Evolutionary conservation across 2,888 invertebrate genomes (phyloP).

Genomic region (Nephrotoma flavescens): DNA sequence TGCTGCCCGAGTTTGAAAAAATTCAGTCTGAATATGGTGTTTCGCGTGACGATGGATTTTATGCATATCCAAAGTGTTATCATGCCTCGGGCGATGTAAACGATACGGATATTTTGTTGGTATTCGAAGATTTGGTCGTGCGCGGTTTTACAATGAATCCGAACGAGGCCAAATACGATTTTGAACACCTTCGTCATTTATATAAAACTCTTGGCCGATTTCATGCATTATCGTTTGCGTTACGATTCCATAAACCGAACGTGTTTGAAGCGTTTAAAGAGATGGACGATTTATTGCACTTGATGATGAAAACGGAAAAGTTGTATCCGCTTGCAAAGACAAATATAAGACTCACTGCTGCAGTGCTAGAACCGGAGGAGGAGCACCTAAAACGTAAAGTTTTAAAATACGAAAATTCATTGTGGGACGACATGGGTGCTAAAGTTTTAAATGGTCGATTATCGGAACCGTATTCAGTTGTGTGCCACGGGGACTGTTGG

Average conservation of each 20-base stretch:
- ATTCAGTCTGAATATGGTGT: neutral
- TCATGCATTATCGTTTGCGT: neutral
- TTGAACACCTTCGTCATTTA: neutral
- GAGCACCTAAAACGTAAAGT: neutral
- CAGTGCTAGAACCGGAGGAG: neutral
- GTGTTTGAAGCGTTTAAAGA: neutral
- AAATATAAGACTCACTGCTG: neutral
- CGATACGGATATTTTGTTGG: neutral
- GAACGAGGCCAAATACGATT: neutral
- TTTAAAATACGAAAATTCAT: neutral
- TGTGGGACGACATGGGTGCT: neutral
- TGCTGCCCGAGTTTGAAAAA: neutral
- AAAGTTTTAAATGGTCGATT: neutral
- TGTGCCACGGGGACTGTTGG: neutral
- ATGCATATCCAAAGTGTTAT: conserved; percentile 3
- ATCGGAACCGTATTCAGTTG: neutral
- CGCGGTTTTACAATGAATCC: neutral
- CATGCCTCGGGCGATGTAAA: neutral
- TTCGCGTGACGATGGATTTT: neutral
- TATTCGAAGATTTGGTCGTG: neutral
- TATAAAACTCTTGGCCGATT: neutral
- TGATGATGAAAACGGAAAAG: neutral
- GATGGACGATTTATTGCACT: neutral
- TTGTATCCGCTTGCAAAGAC: neutral
- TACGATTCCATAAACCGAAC: neutral